These are phyloP conservation scores for Protobothrops flavoviridis DNA, from an alignment of 2,113 vertebrate species.

Conservation along the genomic window DNA sequence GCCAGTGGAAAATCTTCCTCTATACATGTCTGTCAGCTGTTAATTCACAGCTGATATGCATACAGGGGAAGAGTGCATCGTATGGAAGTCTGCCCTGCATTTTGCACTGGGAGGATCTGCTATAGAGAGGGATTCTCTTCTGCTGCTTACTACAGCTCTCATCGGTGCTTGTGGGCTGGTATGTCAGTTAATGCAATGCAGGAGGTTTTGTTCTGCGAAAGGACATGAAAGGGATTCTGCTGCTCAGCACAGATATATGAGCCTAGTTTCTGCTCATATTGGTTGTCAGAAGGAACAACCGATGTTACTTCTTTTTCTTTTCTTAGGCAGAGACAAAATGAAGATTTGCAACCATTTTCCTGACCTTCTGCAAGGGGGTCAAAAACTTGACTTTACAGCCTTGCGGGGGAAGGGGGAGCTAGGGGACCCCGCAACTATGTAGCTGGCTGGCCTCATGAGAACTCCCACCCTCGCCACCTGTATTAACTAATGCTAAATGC, in stretches of 20 bases:
- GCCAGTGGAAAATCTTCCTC: not conserved
- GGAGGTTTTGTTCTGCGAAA: not conserved
- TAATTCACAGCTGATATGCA: not conserved
- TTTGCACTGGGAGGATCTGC: not conserved
- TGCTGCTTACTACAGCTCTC: not conserved
- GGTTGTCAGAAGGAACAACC: not conserved
- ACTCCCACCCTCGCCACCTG: not conserved
- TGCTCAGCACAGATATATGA: not conserved
- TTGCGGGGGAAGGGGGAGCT: not conserved
- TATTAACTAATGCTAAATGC: no score
- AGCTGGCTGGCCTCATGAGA: not conserved
- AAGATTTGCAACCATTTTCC: not conserved
- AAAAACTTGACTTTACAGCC: not conserved
- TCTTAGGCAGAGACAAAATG: not conserved
- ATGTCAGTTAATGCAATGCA: not conserved
- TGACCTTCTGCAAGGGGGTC: not conserved
- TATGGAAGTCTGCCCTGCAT: not conserved
- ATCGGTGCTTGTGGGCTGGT: not conserved
- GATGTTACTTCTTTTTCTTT: not conserved
- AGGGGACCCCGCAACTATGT: not conserved
- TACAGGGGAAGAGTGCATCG: not conserved
- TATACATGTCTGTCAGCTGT: not conserved
- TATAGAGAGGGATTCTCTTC: not conserved
- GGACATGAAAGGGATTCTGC: not conserved
- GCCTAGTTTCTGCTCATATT: not conserved